Evolutionary conservation across 2,113 vertebrate species (phyloP), one percentile per base, ranked within the genome.

Genomic region (Myocastor coypus): DNA sequence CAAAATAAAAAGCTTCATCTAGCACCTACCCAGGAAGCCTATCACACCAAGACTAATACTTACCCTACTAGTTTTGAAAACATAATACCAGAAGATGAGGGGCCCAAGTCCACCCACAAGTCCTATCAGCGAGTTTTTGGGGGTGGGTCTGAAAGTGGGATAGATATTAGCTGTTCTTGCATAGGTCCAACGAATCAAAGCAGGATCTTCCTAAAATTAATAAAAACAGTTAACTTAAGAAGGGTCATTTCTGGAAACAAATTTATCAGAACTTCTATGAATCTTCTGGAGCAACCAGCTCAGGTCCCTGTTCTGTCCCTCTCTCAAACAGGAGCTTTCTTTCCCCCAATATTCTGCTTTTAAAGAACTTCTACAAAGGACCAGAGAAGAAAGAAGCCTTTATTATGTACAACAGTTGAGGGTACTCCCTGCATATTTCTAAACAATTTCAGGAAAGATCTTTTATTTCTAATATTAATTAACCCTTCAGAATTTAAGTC

Each of bases 121-220:
- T 34, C 99, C 99, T 28, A 99, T 0, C 16, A 99, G 95, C 7
- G 99, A 99, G 0, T 98, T 99, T 98, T 98, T 99, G 0, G 98
- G 94, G 0, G 98, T 99, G 24, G 98, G 97, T 68, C 97, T 99
- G 97, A 99, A 99, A 92, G 98, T 98, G 0, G 98, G 83, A 93
- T 99, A 99, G 2, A 99, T 13, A 37, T 99, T 99, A 4, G 83
- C 13, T 0, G 96, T 61, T 71, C 99, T 98, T 10, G 99, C 99
- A 0, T 98, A 98, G 89, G 96, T 98, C 99, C 99, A 99, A 69
- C 99, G 99, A 3, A 89, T 1, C 97, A 99, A 75, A 2, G 99
- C 99, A 57, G 99, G 99, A 89, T 99, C 98, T 94, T 99, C 99
- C 99, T 99, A 97, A 26, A 97, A 95, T 2, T 30, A 91, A 91